Percentiles rank a stretch among this genome's conserved stretches.
Conservation (phyloP, 2,888 invertebrate species). For the Andricus curvator region DNA sequence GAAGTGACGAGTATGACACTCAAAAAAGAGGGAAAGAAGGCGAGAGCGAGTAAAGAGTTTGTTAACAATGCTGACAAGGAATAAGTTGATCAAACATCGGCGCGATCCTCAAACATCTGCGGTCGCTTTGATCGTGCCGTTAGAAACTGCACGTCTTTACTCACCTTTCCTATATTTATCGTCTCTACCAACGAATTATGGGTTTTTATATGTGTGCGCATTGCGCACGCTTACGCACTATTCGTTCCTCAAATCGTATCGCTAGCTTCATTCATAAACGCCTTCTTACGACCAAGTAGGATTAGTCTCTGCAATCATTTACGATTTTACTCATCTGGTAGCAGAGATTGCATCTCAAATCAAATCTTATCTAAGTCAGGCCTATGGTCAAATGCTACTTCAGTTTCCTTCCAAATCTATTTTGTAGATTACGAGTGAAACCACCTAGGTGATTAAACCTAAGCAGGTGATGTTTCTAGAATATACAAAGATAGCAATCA, state of each 20-base stretch:
- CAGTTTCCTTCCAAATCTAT: neutral
- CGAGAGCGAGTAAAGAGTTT: conserved; percentile 63
- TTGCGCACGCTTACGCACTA: conserved; percentile 55
- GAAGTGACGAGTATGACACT: conserved; percentile 44
- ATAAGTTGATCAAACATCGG: conserved; percentile 75
- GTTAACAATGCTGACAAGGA: conserved; percentile 75
- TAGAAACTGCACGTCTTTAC: conserved; percentile 68
- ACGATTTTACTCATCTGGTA: neutral
- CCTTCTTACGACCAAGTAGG: conserved; percentile 51
- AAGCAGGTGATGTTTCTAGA: neutral
- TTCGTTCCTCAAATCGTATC: conserved; percentile 43
- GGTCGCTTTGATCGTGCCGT: conserved; percentile 70
- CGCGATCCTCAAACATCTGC: conserved; percentile 75
- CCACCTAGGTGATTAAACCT: neutral
- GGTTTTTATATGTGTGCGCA: conserved; percentile 39
- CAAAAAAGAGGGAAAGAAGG: conserved; percentile 46
- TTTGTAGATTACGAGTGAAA: neutral
- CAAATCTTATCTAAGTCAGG: neutral
- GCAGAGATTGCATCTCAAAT: neutral
- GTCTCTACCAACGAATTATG: conserved; percentile 51
- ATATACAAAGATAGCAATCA: neutral
- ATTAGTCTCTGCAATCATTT: conserved; percentile 18
- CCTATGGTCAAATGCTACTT: neutral
- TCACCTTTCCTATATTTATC: conserved; percentile 65
- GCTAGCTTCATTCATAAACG: conserved; percentile 59